Percentiles rank a stretch among this genome's conserved stretches.
Conservation (phyloP, 2,888 invertebrate genomes). For the Acanthosepion lycidas region DNA sequence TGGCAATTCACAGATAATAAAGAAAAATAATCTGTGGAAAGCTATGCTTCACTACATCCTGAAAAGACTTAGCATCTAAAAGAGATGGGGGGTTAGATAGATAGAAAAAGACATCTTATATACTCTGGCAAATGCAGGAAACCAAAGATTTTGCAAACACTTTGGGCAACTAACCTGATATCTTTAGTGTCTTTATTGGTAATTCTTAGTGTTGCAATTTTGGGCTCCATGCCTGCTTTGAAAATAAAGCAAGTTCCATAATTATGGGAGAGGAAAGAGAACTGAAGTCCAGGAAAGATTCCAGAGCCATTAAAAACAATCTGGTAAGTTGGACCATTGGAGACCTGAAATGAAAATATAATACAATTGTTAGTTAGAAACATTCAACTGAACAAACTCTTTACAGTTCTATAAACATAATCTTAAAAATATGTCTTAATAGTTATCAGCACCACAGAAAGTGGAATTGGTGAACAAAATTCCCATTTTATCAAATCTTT, state of each 20-base stretch:
- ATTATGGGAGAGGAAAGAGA: constrained; percentile 80
- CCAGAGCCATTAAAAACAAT: constrained; percentile 79
- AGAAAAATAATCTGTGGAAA: too few relatives aligned
- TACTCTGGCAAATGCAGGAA: background rate
- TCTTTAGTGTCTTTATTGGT: constrained; percentile 74
- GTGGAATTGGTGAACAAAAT: too few relatives aligned
- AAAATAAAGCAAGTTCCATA: constrained; percentile 81
- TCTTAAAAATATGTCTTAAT: background rate
- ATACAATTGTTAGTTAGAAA: background rate
- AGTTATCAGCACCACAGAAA: too few relatives aligned
- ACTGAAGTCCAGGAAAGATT: constrained; percentile 78
- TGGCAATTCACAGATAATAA: too few relatives aligned
- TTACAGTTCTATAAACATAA: background rate
- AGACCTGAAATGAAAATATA: constrained; percentile 77
- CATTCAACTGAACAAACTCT: background rate
- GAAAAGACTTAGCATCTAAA: too few relatives aligned
- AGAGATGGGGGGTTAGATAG: too few relatives aligned
- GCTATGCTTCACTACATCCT: too few relatives aligned
- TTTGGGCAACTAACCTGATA: constrained; percentile 65
- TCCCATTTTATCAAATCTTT: too few relatives aligned
- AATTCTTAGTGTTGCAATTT: constrained; percentile 65
- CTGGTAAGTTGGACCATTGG: constrained; percentile 81
- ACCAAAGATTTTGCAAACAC: background rate
- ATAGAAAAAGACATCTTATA: background rate
- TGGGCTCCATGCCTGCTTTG: constrained; percentile 72